phyloP scores from a whole-genome alignment of 2,888 invertebrate species.

The Fragum sueziense region DNA sequence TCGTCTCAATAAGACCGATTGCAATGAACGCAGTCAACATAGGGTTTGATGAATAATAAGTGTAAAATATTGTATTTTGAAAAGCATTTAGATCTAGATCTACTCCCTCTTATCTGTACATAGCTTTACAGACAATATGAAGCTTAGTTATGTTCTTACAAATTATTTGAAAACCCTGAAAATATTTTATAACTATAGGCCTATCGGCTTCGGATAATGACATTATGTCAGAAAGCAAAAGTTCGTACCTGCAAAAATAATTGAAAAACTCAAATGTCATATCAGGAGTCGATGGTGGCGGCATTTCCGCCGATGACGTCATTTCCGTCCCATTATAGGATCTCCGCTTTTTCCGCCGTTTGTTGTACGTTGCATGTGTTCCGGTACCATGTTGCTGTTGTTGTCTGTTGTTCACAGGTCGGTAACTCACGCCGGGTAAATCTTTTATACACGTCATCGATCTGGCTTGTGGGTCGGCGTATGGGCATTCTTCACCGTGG shows the following conservation, averaged over 20 bases:
- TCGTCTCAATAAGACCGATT: too few species aligned
- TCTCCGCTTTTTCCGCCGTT: not conserved
- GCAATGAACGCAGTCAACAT: too few species aligned
- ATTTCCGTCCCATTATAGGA: conserved; percentile 7
- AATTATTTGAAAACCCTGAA: too few species aligned
- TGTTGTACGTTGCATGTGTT: not conserved
- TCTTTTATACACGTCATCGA: conserved; percentile 22
- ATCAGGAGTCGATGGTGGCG: conserved; percentile 11
- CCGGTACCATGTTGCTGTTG: not conserved
- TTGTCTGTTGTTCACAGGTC: not conserved
- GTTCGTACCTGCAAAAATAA: conserved; percentile 7
- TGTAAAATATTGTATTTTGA: too few species aligned
- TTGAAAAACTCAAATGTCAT: conserved; percentile 8
- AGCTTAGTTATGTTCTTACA: too few species aligned
- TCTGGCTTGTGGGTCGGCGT: conserved; percentile 5
- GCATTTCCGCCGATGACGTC: not conserved
- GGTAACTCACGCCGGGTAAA: not conserved
- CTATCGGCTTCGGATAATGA: too few species aligned
- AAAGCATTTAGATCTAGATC: too few species aligned
- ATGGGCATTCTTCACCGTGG: not conserved
- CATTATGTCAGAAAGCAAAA: too few species aligned
- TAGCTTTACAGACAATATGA: too few species aligned
- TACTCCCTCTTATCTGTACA: too few species aligned
- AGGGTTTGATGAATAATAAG: too few species aligned
- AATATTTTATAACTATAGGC: too few species aligned